Percentiles rank a stretch among this genome's conserved stretches.
Evolutionary conservation across 1,140 invertebrate species (phyloP).

Genomic region (Apolygus lucorum): DNA sequence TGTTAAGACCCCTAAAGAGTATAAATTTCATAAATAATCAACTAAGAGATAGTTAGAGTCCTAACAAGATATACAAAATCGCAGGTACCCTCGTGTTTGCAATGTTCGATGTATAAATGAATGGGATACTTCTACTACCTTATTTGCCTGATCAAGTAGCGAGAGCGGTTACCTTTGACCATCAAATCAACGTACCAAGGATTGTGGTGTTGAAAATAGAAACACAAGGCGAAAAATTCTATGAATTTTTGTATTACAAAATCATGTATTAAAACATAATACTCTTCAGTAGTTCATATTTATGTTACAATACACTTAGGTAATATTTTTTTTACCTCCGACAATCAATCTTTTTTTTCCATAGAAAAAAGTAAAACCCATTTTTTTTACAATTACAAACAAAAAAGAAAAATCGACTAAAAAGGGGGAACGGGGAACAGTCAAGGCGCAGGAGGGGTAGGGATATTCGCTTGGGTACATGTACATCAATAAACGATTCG

Average conservation of each 20-base stretch:
- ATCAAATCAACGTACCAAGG: too few relatives aligned
- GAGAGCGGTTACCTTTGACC: too few relatives aligned
- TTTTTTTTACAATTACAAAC: neutral
- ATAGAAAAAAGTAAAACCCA: neutral
- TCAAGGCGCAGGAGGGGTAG: neutral
- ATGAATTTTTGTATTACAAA: slow-evolving; percentile 27
- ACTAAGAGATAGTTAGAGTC: too few relatives aligned
- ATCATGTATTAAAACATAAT: slow-evolving; percentile 33
- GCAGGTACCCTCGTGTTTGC: too few relatives aligned
- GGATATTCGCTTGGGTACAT: slow-evolving; percentile 1
- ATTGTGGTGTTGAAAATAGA: neutral
- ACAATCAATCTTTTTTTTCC: slow-evolving; percentile 1
- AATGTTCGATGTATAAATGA: too few relatives aligned
- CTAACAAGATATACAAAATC: too few relatives aligned
- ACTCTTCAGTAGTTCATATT: slow-evolving; percentile 29
- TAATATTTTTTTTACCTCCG: slow-evolving; percentile 13
- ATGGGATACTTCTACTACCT: neutral
- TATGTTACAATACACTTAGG: slow-evolving; percentile 24
- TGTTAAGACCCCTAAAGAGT: too few relatives aligned
- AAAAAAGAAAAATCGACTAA: neutral
- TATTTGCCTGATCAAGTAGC: neutral
- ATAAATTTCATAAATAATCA: too few relatives aligned
- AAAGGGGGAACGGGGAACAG: neutral
- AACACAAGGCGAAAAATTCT: neutral
- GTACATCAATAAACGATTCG: slow-evolving; percentile 12